Evolutionary conservation across 2,113 vertebrate species (phyloP), one percentile per base, ranked within the genome.

Genomic region (Pseudonaja textilis): DNA sequence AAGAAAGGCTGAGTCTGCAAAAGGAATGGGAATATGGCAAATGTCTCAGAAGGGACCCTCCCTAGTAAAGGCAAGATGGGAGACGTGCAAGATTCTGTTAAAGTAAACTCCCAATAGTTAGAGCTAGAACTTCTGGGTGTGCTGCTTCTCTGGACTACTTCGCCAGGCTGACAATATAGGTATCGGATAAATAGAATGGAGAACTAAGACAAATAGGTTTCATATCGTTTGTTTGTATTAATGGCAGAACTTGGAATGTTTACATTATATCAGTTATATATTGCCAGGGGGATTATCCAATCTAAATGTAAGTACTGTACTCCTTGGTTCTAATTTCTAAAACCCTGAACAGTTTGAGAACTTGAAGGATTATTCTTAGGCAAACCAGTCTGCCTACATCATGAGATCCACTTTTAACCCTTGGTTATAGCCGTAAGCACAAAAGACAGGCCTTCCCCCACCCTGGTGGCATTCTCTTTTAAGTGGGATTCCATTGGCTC

Each of bases 171-270:
- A 81, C 74, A 81, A 81, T 81, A 39, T 81, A 39, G 6, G 69
- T 39, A 39, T 20, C 69, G 39, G 0, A 0, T 29, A 2, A 7
- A 0, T n/a, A 50, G 86, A n/a, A 87, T 34, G 86, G 86, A 87
- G 74, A 42, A 81, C 34, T 81, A 81, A 81, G 34, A 81, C 34
- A 81, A 93, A 89, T n/a, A 93, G 11, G 90, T 52, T 57, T 91
- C 87, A 57, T 20, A 22, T 16, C 90, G 90, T 90, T 55, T 90
- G 91, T 93, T 56, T 93, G 92, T 94, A 94, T 3, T 42, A 92
- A 42, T 9, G 3, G 29, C 47, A 87, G 4, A 87, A 87, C 0
- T 23, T 47, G 47, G 14, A 52, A 26, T n/a, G 86, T 25, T 29
- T 47, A 52, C 14, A 52, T 87, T 87, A 25, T 47, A 86, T 10